Evolutionary conservation across 2,888 invertebrate species (phyloP).

Genomic region (Torymus tubicola): DNA sequence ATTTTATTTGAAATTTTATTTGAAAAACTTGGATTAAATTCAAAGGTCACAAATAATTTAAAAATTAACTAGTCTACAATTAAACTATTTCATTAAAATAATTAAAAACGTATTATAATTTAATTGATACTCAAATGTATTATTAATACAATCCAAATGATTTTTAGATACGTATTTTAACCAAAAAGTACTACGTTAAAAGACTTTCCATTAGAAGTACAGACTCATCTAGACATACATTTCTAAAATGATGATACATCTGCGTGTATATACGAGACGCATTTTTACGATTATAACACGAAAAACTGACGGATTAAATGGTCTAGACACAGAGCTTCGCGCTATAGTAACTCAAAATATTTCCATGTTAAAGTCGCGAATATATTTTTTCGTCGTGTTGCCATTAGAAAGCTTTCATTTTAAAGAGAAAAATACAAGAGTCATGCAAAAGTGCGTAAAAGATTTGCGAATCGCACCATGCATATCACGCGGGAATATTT

Average conservation of each 20-base stretch:
- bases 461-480: slow-evolving; percentile 7
- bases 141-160: too few relatives aligned
- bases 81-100: too few relatives aligned
- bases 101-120: too few relatives aligned
- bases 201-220: neutral
- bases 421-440: slow-evolving; percentile 7
- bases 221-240: slow-evolving; percentile 20
- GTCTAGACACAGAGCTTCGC: too few relatives aligned
- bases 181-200: too few relatives aligned
- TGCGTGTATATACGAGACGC: neutral
- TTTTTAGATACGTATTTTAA: too few relatives aligned
- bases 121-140: too few relatives aligned
- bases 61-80: too few relatives aligned
- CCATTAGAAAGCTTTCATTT: slow-evolving; percentile 38
- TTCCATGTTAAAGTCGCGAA: slow-evolving; percentile 13
- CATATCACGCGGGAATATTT: neutral
- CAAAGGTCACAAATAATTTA: too few relatives aligned
- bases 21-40: too few relatives aligned
- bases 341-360: neutral
- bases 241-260: slow-evolving; percentile 7
- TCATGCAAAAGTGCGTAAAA: slow-evolving; percentile 6
- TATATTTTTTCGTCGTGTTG: slow-evolving; percentile 8
- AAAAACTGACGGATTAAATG: neutral
- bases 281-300: slow-evolving; percentile 24
- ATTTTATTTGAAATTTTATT: too few relatives aligned